These are phyloP conservation scores for Plotosus lineatus DNA, from an alignment of 2,113 vertebrate species.

Conservation along the genomic window DNA sequence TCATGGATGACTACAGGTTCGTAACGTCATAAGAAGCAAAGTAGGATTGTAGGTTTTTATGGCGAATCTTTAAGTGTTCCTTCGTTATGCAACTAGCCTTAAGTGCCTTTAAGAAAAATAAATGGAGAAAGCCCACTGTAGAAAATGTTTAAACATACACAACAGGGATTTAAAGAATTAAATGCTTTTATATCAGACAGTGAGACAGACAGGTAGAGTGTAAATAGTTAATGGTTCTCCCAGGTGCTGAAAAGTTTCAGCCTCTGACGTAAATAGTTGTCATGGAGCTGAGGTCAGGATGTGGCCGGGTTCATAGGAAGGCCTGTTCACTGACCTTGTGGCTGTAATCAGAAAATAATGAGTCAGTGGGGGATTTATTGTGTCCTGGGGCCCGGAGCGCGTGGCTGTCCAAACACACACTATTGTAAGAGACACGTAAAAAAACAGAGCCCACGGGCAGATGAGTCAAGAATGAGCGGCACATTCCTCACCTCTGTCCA, in stretches of 20 bases:
- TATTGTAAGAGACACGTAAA: slow-evolving; percentile 65
- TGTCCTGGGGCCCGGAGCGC: slow-evolving; percentile 64
- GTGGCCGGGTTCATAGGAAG: slow-evolving; percentile 70
- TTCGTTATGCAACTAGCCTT: neutral
- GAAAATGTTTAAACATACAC: neutral
- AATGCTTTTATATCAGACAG: neutral
- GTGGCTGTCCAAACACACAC: slow-evolving; percentile 66
- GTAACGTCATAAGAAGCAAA: neutral
- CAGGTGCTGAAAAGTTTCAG: slow-evolving; percentile 28
- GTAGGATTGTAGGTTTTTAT: neutral
- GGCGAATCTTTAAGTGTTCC: neutral
- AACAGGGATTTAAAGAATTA: neutral
- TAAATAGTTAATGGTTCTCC: neutral
- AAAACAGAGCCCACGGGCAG: slow-evolving; percentile 50
- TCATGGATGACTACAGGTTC: neutral
- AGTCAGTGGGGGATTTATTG: slow-evolving; percentile 69
- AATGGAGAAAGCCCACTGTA: neutral
- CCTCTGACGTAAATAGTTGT: slow-evolving; percentile 57
- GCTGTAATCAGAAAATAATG: slow-evolving; percentile 74
- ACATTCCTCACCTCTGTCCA: slow-evolving; percentile 43
- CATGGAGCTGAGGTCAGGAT: slow-evolving; percentile 68
- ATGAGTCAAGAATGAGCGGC: slow-evolving; percentile 49
- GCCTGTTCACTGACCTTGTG: slow-evolving; percentile 77
- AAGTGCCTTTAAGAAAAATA: neutral
- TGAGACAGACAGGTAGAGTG: neutral